Evolutionary conservation across 2,888 invertebrate species (phyloP).

Genomic region (Amblyteles armatorius): DNA sequence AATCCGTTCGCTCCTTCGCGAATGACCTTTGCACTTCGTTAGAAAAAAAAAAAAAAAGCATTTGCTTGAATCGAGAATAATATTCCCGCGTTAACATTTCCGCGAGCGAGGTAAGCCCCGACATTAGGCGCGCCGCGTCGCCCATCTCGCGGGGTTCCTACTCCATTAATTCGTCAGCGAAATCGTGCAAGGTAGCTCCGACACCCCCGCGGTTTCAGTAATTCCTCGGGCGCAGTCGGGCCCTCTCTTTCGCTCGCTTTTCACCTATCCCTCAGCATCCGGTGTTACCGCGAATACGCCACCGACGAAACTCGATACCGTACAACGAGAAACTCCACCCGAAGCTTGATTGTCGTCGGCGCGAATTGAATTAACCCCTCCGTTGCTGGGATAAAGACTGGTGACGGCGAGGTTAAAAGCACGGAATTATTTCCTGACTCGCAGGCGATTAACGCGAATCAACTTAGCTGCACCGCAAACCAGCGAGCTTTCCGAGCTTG

Average conservation of each 20-base stretch:
- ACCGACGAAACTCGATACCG: conserved; percentile 69
- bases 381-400: conserved; percentile 28
- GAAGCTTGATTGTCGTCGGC: conserved; percentile 73
- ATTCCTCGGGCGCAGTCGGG: conserved; percentile 56
- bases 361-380: conserved; percentile 73
- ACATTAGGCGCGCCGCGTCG: background rate
- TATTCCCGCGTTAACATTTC: background rate
- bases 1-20: too few species aligned
- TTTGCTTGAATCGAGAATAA: too few species aligned
- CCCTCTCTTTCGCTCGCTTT: conserved; percentile 33
- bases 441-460: conserved; percentile 71
- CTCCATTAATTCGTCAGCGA: conserved; percentile 65
- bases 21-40: too few species aligned
- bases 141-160: conserved; percentile 14
- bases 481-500: conserved; percentile 54
- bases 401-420: conserved; percentile 47
- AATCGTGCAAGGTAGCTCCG: conserved; percentile 62
- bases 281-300: conserved; percentile 56
- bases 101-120: background rate
- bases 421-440: conserved; percentile 71
- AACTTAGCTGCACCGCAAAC: conserved; percentile 41
- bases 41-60: too few species aligned
- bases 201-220: conserved; percentile 63
- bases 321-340: conserved; percentile 63
- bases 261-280: conserved; percentile 34